Base-by-base conservation (phyloP, 2,888 invertebrate species). In the Fissipunctia ypsillon region DNA sequence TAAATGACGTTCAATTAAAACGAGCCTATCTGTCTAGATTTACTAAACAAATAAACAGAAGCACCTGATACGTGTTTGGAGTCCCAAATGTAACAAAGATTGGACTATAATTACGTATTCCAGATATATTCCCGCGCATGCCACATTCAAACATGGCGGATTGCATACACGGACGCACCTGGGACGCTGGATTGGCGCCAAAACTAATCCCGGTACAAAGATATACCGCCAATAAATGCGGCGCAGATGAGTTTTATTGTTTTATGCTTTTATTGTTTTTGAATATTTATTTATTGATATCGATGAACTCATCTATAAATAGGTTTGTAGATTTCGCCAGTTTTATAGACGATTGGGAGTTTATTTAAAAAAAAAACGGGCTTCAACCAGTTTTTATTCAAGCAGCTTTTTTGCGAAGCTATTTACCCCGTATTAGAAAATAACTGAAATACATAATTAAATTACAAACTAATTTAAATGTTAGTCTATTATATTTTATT, bases 91-190 rank as follows among this genome's bases (percentile, higher is more conserved):
- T 69, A 45, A 60, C 54, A 70, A 54, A 75, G 59, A 70, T 74
- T 69, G 65, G 22, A 63, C 59, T 61, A 69, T 80, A 76, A 76
- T 85, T 73, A 64, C 71, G 66, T 75, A 83, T 83, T 74, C 83
- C 48, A 41, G 57, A 52, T 72, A 80, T 72, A 69, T 74, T 69
- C 71, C 57, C 77, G 78, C 71, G 61, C 63, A 63, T 61, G 52
- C 73, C 78, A 69, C 38, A 75, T 73, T 61, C 67, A 45, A 80
- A 68, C 35, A 69, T 73, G 69, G 81, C 54, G 70, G 75, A 64
- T 67, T 80, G 87, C 84, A 84, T 69, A 65, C 69, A 74, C 56
- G 57, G 41, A 56, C 77, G 35, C 87, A 85, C 83, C 87, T 85
- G 85, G 64, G 66, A 19, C 72, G 69, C 68, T 84, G 84, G 85